Conservation (phyloP, 2,888 invertebrate species). For the Ptilodon capucinus region DNA sequence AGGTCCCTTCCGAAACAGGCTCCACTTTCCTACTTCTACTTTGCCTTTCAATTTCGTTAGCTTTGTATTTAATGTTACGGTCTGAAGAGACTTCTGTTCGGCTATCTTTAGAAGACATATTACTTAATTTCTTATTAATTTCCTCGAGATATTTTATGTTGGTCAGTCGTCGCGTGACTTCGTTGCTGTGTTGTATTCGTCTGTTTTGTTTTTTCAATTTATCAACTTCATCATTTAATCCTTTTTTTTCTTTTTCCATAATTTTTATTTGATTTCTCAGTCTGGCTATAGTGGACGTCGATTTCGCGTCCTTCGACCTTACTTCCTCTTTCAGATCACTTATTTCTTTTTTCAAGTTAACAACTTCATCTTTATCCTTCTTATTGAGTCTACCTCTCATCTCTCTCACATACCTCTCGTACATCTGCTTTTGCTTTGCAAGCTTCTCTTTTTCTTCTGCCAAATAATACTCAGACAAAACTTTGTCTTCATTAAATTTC, state of each 20-base stretch:
- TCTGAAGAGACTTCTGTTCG: slow-evolving; percentile 52
- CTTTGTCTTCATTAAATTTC: slow-evolving; percentile 85
- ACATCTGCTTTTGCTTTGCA: slow-evolving; percentile 84
- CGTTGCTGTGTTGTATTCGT: slow-evolving; percentile 83
- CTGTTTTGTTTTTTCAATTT: slow-evolving; percentile 86
- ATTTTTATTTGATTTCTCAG: slow-evolving; percentile 88
- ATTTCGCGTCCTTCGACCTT: slow-evolving; percentile 88
- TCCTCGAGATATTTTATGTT: slow-evolving; percentile 89
- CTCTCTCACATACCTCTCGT: slow-evolving; percentile 86
- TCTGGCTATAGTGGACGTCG: slow-evolving; percentile 87
- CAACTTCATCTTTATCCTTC: slow-evolving; percentile 87
- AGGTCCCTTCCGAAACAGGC: slow-evolving; percentile 29
- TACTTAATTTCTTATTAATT: slow-evolving; percentile 84
- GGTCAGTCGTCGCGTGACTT: slow-evolving; percentile 79
- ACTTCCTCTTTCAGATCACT: slow-evolving; percentile 85
- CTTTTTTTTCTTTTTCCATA: slow-evolving; percentile 86
- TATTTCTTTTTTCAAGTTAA: slow-evolving; percentile 85
- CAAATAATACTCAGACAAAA: slow-evolving; percentile 84
- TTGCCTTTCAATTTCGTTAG: slow-evolving; percentile 70
- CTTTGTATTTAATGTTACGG: slow-evolving; percentile 63
- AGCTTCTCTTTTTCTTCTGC: slow-evolving; percentile 88
- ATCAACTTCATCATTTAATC: slow-evolving; percentile 85
- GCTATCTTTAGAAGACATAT: slow-evolving; percentile 57
- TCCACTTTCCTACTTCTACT: slow-evolving; percentile 52
- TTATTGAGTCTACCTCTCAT: slow-evolving; percentile 85